Evolutionary conservation across 1,140 invertebrate species (phyloP), one percentile per base, ranked within the genome.

Genomic region (Gonioctena quinquepunctata): DNA sequence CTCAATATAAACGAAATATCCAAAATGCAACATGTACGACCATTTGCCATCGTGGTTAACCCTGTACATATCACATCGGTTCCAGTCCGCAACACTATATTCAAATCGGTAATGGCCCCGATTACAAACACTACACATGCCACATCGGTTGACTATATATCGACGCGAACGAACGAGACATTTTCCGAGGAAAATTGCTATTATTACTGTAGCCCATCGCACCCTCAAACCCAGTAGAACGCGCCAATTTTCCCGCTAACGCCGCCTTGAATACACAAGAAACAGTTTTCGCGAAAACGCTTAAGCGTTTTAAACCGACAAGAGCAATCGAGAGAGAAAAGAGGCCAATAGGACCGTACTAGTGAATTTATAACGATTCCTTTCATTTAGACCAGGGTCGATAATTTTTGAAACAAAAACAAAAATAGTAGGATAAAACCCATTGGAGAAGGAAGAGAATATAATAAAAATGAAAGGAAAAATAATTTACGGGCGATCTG

Each of bases 191-290:
- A 63, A 63, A 63, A 63, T 63, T 63, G 33, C 61, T 63, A 28
- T 63, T 48, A 63, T 63, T 63, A 63, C 57, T 26, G 59, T n/a
- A 28, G 59, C n/a, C 22, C 59, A 61, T 61, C 59, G 22, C 27
- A 19, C 57, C 25, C 57, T 60, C 23, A 18, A 59, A 11, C 60
- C 28, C 28, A 3, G 25, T 22, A 49, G 19, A 63, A 63, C 19
- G 61, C 33, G 61, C 61, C 61, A 63, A 63, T 63, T 63, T 63
- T 63, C 28, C 8, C 21, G 18, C 18, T 21, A 21, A 22, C 16
- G 33, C 28, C 60, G 18, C 33, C 60, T 16, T 13, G 61, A 59
- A 63, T 63, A 63, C 16, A 63, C 61, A 63, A 48, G 61, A 49
- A 59, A 63, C 28, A 49, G 61, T 42, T 28, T 63, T 33, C 28